Evolutionary conservation across 2,888 invertebrate species (phyloP).

Genomic region (Acleris cristana): DNA sequence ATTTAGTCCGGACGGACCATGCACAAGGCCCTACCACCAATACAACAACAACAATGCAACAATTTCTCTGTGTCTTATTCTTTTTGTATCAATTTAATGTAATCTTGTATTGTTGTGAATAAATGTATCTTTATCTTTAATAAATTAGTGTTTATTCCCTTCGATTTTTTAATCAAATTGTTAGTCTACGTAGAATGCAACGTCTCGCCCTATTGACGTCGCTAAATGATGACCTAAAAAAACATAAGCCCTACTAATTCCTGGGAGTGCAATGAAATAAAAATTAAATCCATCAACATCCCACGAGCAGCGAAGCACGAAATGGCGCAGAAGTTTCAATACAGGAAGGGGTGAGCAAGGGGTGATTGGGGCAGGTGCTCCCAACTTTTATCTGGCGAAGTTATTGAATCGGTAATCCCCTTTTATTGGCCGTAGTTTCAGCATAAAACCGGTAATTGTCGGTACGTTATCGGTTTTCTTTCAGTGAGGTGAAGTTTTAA

Average conservation of each 20-base stretch:
- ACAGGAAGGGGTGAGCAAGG: constrained; percentile 39
- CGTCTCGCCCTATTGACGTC: too few species aligned
- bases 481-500: constrained; percentile 11
- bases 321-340: constrained; percentile 26
- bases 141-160: too few species aligned
- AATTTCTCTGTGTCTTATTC: too few species aligned
- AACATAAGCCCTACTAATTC: not conserved
- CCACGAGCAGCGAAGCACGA: constrained; percentile 18
- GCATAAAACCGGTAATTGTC: constrained; percentile 56
- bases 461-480: constrained; percentile 37
- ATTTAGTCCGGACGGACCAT: too few species aligned
- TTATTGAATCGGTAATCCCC: constrained; percentile 72
- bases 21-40: too few species aligned
- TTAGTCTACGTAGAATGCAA: too few species aligned
- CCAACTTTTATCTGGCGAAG: constrained; percentile 65
- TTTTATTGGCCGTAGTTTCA: constrained; percentile 64
- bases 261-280: constrained; percentile 26
- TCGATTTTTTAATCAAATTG: too few species aligned
- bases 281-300: constrained; percentile 33
- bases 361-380: constrained; percentile 51
- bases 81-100: too few species aligned
- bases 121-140: too few species aligned
- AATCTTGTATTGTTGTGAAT: too few species aligned
- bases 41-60: too few species aligned
- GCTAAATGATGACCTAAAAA: too few species aligned